A percentile compares a stretch with the other conserved stretches of the same genome.
phyloP scores from a whole-genome alignment of 2,113 vertebrate species.

The Xiphias gladius region DNA sequence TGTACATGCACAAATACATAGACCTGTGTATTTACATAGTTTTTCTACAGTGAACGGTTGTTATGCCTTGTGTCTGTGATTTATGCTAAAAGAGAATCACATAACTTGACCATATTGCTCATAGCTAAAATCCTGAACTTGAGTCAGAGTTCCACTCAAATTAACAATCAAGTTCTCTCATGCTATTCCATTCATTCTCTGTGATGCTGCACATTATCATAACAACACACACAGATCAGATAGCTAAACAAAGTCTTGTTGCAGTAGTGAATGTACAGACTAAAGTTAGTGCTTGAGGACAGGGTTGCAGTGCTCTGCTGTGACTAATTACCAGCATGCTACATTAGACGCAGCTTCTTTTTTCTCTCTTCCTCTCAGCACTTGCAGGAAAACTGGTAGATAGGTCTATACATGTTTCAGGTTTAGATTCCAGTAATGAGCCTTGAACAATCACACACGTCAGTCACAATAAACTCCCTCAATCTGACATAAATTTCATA shows the following conservation, averaged over 20 bases:
- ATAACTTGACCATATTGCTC: background rate
- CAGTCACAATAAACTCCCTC: background rate
- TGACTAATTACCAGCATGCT: slow-evolving; percentile 37
- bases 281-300: background rate
- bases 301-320: background rate
- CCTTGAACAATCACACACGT: background rate
- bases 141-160: slow-evolving; percentile 4
- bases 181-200: background rate
- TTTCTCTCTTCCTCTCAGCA: slow-evolving; percentile 53
- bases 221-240: background rate
- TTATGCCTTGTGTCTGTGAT: background rate
- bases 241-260: background rate
- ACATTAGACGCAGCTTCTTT: slow-evolving; percentile 2
- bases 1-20: background rate
- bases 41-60: background rate
- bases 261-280: background rate
- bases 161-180: background rate
- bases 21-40: background rate
- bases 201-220: background rate
- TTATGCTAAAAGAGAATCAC: background rate
- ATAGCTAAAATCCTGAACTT: background rate
- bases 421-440: slow-evolving; percentile 1
- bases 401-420: background rate
- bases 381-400: slow-evolving; percentile 17
- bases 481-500: background rate